These are phyloP conservation scores for Sinonovacula constricta DNA, from an alignment of 1,140 invertebrate species.

Conservation along the genomic window DNA sequence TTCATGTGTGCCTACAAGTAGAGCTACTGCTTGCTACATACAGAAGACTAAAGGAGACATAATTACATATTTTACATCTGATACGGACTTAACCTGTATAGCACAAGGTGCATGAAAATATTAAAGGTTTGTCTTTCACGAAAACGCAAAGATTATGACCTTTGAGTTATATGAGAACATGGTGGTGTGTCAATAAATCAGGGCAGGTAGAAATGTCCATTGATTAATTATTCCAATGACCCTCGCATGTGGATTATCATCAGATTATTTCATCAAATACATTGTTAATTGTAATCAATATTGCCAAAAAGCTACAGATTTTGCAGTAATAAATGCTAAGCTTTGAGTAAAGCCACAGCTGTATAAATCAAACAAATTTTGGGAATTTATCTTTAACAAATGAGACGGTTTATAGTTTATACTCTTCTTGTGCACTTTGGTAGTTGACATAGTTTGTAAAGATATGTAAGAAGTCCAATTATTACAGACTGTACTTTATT, in stretches of 20 bases:
- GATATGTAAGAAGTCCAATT: not conserved
- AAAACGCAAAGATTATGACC: no score
- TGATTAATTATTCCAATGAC: no score
- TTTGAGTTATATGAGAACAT: no score
- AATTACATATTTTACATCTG: not conserved
- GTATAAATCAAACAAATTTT: not conserved
- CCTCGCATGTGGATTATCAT: no score
- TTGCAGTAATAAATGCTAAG: not conserved
- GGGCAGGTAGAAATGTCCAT: no score
- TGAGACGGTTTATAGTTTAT: not conserved
- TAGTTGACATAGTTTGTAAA: not conserved
- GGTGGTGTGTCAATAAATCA: no score
- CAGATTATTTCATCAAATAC: no score
- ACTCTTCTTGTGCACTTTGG: not conserved
- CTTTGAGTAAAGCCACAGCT: not conserved
- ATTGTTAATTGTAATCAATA: no score
- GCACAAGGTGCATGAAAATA: not conserved
- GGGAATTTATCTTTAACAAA: not conserved
- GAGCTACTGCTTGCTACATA: not conserved
- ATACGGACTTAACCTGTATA: not conserved
- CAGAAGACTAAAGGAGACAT: not conserved
- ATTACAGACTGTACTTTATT: not conserved
- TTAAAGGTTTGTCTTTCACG: no score
- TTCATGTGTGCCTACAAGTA: not conserved
- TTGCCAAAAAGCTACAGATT: no score